Base-by-base conservation (phyloP, 2,888 invertebrate genomes). In the Leptinotarsa peninsularis region DNA sequence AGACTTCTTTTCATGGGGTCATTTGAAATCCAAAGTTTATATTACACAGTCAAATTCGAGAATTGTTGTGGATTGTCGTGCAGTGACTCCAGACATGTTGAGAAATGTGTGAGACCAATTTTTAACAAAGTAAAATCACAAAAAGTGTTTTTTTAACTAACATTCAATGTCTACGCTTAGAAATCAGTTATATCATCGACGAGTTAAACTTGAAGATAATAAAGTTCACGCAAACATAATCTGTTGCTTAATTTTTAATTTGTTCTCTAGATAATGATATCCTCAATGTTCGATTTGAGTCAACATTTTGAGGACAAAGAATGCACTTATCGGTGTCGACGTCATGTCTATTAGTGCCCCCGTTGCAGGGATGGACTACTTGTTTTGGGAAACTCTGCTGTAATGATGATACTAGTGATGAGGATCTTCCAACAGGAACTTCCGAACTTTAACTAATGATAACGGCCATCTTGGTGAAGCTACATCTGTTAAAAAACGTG, bases 101-200 rank as follows among this genome's bases (percentile, higher is more conserved):
- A 27, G 27, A 33, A 33, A 33, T 7, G 27, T 33, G 5, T 1
- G 27, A 33, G 33, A 33, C 33, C 1, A 33, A 7, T 33, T 33
- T 2, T 33, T 2, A 7, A 33, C 10, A 10, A 1, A 33, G 3
- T 43, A 13, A 43, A 43, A 43, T 7, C 43, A 10, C 43, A 3
- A 10, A 43, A 43, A 43, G 43, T 43, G 10, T 10, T 3, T 10
- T 43, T 43, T 13, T 43, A 7, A 43, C 13, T 43, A 10, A 43
- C 43, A 10, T 10, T 43, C 43, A 10, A 10, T 43, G 43, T 10
- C 43, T 43, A 13, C 43, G 43, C 43, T 43, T 43, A 33, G 33
- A 33, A 63, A 63, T 33, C 43, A 18, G n/a, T 63, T 27, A 63
- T 63, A 63, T 63, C 63, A 63, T 63, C 63, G n/a, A 15, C 63